Evolutionary conservation across 2,888 invertebrate genomes (phyloP).

Genomic region (Dysmachus trigonus): DNA sequence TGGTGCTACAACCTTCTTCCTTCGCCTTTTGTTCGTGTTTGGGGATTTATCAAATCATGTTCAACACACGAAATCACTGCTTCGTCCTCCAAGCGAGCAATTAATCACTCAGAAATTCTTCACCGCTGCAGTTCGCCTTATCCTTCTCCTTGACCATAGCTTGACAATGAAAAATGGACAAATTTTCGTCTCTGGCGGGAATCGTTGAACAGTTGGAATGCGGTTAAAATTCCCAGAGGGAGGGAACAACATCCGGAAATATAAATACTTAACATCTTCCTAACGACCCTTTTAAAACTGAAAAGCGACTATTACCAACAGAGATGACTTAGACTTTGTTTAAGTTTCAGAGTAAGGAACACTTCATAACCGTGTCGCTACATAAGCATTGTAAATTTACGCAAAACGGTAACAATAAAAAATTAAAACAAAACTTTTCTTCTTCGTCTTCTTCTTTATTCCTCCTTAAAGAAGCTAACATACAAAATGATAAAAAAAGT

Average conservation of each 20-base stretch:
- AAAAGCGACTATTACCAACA: no score
- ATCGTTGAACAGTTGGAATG: neutral
- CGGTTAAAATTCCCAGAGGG: neutral
- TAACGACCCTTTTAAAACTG: neutral
- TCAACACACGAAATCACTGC: slow-evolving; percentile 35
- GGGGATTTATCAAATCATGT: slow-evolving; percentile 41
- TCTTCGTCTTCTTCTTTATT: no score
- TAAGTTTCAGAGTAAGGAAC: no score
- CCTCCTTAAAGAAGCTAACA: no score
- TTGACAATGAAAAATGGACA: slow-evolving; percentile 37
- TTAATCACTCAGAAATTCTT: slow-evolving; percentile 36
- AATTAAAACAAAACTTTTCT: no score
- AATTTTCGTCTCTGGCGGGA: neutral
- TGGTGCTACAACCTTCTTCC: neutral
- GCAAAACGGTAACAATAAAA: no score
- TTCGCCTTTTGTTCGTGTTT: slow-evolving; percentile 7
- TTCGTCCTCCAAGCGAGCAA: neutral
- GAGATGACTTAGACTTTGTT: no score
- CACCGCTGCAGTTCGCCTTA: slow-evolving; percentile 13
- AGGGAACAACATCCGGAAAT: no score
- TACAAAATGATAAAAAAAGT: no score
- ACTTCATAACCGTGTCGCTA: no score
- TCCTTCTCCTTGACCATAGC: slow-evolving; percentile 32
- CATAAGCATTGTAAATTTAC: no score
- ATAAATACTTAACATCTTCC: neutral